Percentiles rank a stretch among this genome's conserved stretches.
Conservation (phyloP, 2,113 vertebrate genomes). For the Apteryx mantelli region DNA sequence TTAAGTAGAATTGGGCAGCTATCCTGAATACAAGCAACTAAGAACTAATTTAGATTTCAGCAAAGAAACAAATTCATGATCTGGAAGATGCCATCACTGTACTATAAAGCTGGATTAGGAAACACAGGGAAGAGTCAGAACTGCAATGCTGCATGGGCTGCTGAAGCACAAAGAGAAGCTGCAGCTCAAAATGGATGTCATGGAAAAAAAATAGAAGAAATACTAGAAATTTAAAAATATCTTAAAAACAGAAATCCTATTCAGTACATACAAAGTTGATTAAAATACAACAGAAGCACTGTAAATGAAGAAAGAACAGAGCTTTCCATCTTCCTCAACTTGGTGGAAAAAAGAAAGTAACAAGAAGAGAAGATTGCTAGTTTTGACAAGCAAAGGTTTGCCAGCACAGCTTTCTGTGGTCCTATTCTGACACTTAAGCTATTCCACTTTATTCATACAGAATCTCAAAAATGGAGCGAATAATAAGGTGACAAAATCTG, state of each 20-base stretch:
- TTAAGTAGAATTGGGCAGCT: background rate
- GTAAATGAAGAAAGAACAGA: background rate
- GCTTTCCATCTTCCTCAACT: background rate
- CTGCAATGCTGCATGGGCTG: conserved; percentile 28
- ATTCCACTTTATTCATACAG: background rate
- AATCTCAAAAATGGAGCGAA: background rate
- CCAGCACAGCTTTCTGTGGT: background rate
- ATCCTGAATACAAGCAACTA: background rate
- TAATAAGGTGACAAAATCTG: background rate
- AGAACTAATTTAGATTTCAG: background rate
- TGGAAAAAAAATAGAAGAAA: background rate
- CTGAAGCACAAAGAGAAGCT: conserved; percentile 51
- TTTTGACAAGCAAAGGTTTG: background rate
- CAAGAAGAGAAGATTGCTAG: background rate
- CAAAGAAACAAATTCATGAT: background rate
- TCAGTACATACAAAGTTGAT: background rate
- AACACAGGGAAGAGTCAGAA: conserved; percentile 15
- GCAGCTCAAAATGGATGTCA: conserved; percentile 66
- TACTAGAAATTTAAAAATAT: background rate
- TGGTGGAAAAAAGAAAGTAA: background rate
- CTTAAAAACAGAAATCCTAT: conserved; percentile 15
- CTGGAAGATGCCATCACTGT: background rate
- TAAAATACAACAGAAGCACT: background rate
- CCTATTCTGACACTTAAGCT: background rate
- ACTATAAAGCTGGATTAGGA: conserved; percentile 13